phyloP scores from a whole-genome alignment of 1,140 invertebrate species.

The Pteromalus puparum region DNA sequence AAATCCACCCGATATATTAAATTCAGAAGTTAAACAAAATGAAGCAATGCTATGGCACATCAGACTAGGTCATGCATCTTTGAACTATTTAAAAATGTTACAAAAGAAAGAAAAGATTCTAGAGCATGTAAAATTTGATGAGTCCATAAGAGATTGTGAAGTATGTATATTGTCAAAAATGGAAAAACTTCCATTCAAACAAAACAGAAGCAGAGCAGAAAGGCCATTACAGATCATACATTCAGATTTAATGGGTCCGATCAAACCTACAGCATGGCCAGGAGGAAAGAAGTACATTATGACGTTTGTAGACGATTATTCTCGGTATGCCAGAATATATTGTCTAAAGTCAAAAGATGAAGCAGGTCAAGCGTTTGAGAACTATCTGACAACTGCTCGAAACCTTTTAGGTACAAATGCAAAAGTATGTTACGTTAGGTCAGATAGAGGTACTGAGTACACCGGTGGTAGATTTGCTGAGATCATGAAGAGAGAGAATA shows the following conservation, averaged over 20 bases:
- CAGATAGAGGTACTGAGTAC: conserved; percentile 52
- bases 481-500: conserved; percentile 49
- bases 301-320: conserved; percentile 48
- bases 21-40: no score
- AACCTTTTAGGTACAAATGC: conserved; percentile 48
- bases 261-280: conserved; percentile 48
- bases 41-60: no score
- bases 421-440: conserved; percentile 55
- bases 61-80: no score
- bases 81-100: no score
- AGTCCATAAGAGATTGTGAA: no score
- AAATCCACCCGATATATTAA: conserved; percentile 35
- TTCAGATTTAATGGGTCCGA: conserved; percentile 54
- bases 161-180: no score
- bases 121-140: no score
- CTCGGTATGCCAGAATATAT: conserved; percentile 45
- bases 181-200: no score
- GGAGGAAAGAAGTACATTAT: conserved; percentile 46
- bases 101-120: no score
- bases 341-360: conserved; percentile 47
- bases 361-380: conserved; percentile 44
- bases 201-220: no score
- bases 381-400: conserved; percentile 40
- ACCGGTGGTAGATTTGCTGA: conserved; percentile 53
- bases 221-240: conserved; percentile 52